Base-by-base conservation (phyloP, 2,797 vertebrate genomes). In the Scyliorhinus canicula region DNA sequence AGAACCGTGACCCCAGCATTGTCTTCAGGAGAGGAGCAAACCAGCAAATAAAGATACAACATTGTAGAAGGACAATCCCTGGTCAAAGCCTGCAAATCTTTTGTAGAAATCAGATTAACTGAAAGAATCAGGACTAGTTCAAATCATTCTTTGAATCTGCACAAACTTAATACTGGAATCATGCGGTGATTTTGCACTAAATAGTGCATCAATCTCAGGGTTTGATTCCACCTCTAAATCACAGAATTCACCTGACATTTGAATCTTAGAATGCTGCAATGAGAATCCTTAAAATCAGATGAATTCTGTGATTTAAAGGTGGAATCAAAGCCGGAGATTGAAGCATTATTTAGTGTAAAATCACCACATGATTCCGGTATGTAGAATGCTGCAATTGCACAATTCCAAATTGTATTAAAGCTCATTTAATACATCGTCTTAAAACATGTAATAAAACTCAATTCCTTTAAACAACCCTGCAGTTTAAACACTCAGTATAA, bases 1-100 rank as follows among this genome's bases (percentile, higher is more conserved):
- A 84, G 79, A 84, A 84, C 79, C 50, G 84, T 55, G 28, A 86
- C 12, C 47, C 50, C 84, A 86, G 84, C 84, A 86, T 28, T 86
- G 50, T 8, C 71, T 77, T 77, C 71, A 77, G 35, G 71, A 40
- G 71, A 86, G 84, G 28, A 35, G 12, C 31, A 86, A 52, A 86
- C 79, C 50, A 86, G 24, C 11, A 86, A 55, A 52, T 86, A 57
- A 52, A 86, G 52, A 31, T 31, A 55, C 28, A 86, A 35, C 9
- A 86, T 1, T 47, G 28, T 55, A 52, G 9, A 55, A 86, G 47
- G 84, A 31, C 50, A 86, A 52, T 9, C 47, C 31, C 50, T 84
- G 40, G 79, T 50, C 47, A 84, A 40, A 77, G 4, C 1, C 28
- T 35, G 12, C 50, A 52, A 52, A 86, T 31, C 50, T 31, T 1